Evolutionary conservation across 2,113 vertebrate genomes (phyloP), one percentile per base, ranked within the genome.

Genomic region (Chlorocebus sabaeus): DNA sequence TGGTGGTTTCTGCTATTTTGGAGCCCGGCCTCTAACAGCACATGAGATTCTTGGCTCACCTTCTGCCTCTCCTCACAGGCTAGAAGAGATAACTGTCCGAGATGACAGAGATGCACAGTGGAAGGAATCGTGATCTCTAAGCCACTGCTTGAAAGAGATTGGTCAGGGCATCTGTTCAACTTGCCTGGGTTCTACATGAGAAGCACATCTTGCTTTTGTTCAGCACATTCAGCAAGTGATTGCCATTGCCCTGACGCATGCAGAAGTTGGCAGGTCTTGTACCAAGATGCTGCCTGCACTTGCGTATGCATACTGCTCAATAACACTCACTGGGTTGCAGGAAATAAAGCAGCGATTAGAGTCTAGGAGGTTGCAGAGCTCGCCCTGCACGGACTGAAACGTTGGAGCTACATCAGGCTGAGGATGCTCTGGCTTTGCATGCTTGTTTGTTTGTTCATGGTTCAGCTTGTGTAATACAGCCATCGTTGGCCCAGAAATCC

Each of bases 321-420:
- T 32, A 14, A 13, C 27, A 64, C 27, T 64, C 61, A 30, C n/a
- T 20, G n/a, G 30, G 30, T 6, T 10, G 13, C 27, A 5, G 48
- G 78, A 8, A 0, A 16, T 1, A 10, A n/a, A 38, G 18, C 6
- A 0, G 32, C 2, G 0, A 0, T 0, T 3, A 43, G 25, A 38
- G 57, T 4, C 17, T 3, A 55, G 64, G 30, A 48, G 11, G 5
- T 2, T 0, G 61, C 8, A 2, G 1, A 10, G 14, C 2, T 40
- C 23, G 5, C 40, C 2, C 9, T 18, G 35, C 12, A 3, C 13
- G 25, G 20, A 0, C 27, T 68, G n/a, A 25, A 16, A 5, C 0
- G 0, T 10, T 4, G 48, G 22, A 27, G 8, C 1, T 17, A 35
- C 3, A 8, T 22, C 2, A 18, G 17, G 6, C 8, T 18, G 32